A percentile compares a stretch with the other conserved stretches of the same genome.
phyloP scores from a whole-genome alignment of 2,113 vertebrate genomes.

The Leptodactylus fuscus region DNA sequence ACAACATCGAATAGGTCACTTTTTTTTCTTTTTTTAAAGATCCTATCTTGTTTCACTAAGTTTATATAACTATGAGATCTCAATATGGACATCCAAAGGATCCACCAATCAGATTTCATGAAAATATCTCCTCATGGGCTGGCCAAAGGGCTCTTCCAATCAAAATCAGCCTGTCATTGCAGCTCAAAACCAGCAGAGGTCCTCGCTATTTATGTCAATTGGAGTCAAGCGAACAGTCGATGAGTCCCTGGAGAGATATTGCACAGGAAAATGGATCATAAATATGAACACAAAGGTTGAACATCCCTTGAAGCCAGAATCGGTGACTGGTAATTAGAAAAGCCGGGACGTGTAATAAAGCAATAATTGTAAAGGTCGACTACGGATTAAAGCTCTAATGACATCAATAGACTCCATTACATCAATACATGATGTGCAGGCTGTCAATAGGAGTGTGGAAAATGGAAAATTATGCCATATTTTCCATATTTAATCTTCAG shows the following conservation, averaged over 20 bases:
- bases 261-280: not conserved
- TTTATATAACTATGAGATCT: not conserved
- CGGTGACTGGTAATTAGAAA: not conserved
- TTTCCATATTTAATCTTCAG: too few relatives aligned
- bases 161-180: not conserved
- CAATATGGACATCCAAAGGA: not conserved
- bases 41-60: not conserved
- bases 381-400: not conserved
- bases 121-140: not conserved
- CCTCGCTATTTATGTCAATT: not conserved
- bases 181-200: not conserved
- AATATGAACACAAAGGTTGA: not conserved
- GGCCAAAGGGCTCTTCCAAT: not conserved
- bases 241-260: not conserved
- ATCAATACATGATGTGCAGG: not conserved
- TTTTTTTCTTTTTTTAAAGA: not conserved
- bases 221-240: not conserved
- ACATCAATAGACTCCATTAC: not conserved
- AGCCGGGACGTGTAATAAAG: not conserved
- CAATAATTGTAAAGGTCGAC: not conserved
- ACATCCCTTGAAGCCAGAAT: not conserved
- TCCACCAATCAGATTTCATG: not conserved
- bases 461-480: not conserved
- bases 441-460: not conserved
- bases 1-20: not conserved